These are phyloP conservation scores for Epinotia brunnichana DNA, from an alignment of 2,888 invertebrate species.

Conservation along the genomic window DNA sequence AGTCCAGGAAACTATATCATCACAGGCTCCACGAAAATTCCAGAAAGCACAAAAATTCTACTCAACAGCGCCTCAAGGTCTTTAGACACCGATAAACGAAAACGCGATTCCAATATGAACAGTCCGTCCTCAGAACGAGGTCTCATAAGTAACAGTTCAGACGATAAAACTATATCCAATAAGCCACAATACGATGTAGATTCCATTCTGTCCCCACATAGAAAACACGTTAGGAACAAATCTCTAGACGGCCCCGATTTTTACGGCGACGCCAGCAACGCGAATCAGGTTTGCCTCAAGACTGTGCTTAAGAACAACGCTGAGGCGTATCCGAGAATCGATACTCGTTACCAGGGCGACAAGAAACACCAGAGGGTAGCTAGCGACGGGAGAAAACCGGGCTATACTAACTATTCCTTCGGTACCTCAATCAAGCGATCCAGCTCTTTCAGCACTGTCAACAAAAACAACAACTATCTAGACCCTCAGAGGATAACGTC, in stretches of 20 bases:
- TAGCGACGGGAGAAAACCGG: constrained; percentile 64
- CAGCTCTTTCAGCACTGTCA: constrained; percentile 85
- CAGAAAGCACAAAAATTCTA: constrained; percentile 67
- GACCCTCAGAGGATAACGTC: constrained; percentile 61
- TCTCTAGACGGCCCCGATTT: constrained; percentile 79
- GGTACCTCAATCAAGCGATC: constrained; percentile 85
- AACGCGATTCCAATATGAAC: constrained; percentile 74
- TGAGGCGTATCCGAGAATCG: constrained; percentile 68
- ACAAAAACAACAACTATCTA: constrained; percentile 74
- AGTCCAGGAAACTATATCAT: constrained; percentile 79
- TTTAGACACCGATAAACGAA: constrained; percentile 67
- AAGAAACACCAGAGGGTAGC: constrained; percentile 65
- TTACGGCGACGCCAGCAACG: constrained; percentile 71
- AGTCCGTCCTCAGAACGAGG: constrained; percentile 73
- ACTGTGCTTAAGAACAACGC: constrained; percentile 77
- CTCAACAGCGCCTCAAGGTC: constrained; percentile 73
- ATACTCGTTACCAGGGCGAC: constrained; percentile 76
- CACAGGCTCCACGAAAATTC: constrained; percentile 73
- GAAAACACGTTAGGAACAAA: constrained; percentile 81
- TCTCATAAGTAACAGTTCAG: constrained; percentile 73
- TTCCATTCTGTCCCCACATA: constrained; percentile 71
- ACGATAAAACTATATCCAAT: constrained; percentile 77
- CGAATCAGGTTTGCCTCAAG: constrained; percentile 72
- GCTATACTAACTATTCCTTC: constrained; percentile 59
- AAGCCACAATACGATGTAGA: constrained; percentile 71